Evolutionary conservation across 2,797 vertebrate genomes (phyloP).

Genomic region (Zenarchopterus dispar): DNA sequence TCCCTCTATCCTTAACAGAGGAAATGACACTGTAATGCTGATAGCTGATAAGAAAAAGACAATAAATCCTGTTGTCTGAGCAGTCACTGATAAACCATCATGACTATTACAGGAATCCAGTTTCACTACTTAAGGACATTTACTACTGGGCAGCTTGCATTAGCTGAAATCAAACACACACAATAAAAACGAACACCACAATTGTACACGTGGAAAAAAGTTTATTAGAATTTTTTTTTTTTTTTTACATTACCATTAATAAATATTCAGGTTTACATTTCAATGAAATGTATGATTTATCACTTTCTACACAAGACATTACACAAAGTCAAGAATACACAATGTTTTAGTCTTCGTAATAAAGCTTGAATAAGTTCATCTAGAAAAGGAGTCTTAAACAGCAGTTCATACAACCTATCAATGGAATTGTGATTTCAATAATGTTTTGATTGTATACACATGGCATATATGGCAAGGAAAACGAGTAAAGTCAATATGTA

Average conservation of each 20-base stretch:
- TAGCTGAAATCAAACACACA: no score
- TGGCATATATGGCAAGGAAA: constrained; percentile 68
- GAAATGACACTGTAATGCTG: background rate
- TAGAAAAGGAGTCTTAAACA: constrained; percentile 84
- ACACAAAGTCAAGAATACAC: constrained; percentile 83
- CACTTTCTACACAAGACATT: constrained; percentile 84
- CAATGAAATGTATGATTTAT: constrained; percentile 83
- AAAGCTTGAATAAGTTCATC: constrained; percentile 81
- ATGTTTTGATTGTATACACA: constrained; percentile 71
- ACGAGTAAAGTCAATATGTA: constrained; percentile 67
- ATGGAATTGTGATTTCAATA: constrained; percentile 75
- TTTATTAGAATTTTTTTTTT: constrained; percentile 70
- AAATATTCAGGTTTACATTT: constrained; percentile 87
- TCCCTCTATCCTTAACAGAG: background rate
- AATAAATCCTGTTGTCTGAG: constrained; percentile 3
- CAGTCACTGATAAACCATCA: background rate
- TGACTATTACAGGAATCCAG: no score
- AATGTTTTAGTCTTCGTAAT: constrained; percentile 81
- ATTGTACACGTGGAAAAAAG: constrained; percentile 70
- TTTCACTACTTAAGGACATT: no score
- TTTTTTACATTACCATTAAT: constrained; percentile 81
- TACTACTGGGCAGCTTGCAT: no score
- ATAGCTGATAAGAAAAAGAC: background rate
- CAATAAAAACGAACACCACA: background rate
- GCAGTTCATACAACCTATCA: constrained; percentile 83